phyloP scores from a whole-genome alignment of 37 sponge, comb jelly and placozoan species.

The Agelas oroides region DNA sequence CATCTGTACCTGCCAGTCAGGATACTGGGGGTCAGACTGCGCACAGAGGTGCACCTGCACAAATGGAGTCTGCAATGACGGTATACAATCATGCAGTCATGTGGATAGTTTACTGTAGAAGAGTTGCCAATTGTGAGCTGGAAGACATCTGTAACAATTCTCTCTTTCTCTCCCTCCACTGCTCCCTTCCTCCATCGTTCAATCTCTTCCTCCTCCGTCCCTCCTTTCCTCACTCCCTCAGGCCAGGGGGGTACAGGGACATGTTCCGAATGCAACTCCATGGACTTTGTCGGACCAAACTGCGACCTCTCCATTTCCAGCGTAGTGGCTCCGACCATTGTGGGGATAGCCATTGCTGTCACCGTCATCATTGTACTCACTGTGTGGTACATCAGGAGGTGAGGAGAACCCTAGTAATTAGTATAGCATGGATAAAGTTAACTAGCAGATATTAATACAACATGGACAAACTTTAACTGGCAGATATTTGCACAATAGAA shows the following conservation, averaged over 20 bases:
- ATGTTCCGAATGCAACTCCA: constrained; percentile 37
- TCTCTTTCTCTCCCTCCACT: too few relatives aligned
- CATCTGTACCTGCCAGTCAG: constrained; percentile 50
- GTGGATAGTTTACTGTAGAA: too few relatives aligned
- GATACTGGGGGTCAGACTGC: constrained; percentile 55
- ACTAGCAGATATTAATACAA: too few relatives aligned
- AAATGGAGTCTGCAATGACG: constrained; percentile 44
- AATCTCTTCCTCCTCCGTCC: not conserved
- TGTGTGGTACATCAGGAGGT: constrained; percentile 61
- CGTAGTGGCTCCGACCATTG: constrained; percentile 41
- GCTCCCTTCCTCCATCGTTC: too few relatives aligned
- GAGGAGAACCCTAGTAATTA: too few relatives aligned
- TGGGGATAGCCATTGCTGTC: constrained; percentile 18
- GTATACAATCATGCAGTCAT: not conserved
- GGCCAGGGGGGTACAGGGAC: constrained; percentile 56
- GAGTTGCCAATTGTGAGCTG: too few relatives aligned
- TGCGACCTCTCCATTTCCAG: constrained; percentile 46
- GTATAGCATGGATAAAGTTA: too few relatives aligned
- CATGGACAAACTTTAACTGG: too few relatives aligned
- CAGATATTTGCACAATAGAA: too few relatives aligned
- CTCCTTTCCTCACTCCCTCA: not conserved
- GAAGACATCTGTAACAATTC: too few relatives aligned
- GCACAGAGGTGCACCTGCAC: constrained; percentile 41
- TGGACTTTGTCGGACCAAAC: constrained; percentile 41
- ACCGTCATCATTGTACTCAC: constrained; percentile 14